Evolutionary conservation across 2,888 invertebrate species (phyloP), one percentile per base, ranked within the genome.

Genomic region (Himalopsyche kuldschensis): DNA sequence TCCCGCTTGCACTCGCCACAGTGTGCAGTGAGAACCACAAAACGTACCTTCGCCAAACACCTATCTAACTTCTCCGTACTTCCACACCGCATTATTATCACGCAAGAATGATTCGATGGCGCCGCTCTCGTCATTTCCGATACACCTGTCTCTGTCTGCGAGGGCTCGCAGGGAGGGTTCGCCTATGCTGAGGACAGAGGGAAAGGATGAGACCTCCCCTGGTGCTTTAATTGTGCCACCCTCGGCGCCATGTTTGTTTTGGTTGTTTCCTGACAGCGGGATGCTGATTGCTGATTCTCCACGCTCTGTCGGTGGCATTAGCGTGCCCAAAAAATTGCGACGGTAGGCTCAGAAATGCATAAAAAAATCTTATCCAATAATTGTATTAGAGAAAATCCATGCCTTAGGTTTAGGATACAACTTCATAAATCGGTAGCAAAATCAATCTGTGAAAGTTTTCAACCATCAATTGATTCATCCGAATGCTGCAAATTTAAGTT

Each of bases 221-320:
- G 69, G 88, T 69, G 89, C 89, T 89, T 90, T 91, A 91, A 91
- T 91, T 91, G 91, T 91, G 90, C 90, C 90, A 90, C 91, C 91
- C 90, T 90, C 88, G 90, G 90, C 88, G 90, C 89, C 88, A 89
- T 88, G 88, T 69, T 88, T 88, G 88, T 75, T 75, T 78, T 80
- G 31, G 41, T 75, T 75, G 75, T 76, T 84, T 48, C 75, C 76
- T 83, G 77, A 84, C 79, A 82, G 76, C 81, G 81, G 83, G 82
- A 82, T 81, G 79, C 78, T 84, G 84, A 84, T 84, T 82, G 80
- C 79, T 86, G 80, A 80, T 86, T 41, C 31, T 41, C 55, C 32
- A 48, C 47, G 30, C 35, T 35, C 35, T 76, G 35, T 32, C 24
- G 35, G 8, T 32, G 76, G 76, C 76, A 41, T 76, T 76, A 20